Evolutionary conservation across 2,888 invertebrate species (phyloP).

Genomic region (Diadegma fenestrale): DNA sequence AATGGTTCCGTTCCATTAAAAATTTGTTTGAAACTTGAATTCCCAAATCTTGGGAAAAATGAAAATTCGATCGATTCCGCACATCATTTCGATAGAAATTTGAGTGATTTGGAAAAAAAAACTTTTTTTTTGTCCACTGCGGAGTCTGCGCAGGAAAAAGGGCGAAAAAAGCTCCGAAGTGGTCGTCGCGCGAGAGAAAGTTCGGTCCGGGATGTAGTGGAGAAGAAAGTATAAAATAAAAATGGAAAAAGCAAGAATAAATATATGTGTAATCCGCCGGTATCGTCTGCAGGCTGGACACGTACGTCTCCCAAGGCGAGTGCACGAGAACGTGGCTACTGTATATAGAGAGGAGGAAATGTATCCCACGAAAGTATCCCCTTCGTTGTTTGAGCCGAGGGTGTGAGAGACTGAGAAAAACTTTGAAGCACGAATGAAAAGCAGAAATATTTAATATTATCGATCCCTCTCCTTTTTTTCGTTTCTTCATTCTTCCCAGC

Average conservation of each 20-base stretch:
- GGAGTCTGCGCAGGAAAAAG: background rate
- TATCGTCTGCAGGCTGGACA: slow-evolving; percentile 63
- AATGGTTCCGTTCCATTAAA: too few species aligned
- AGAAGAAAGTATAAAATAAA: slow-evolving; percentile 70
- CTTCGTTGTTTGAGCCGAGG: slow-evolving; percentile 39
- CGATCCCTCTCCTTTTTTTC: background rate
- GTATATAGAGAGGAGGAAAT: slow-evolving; percentile 16
- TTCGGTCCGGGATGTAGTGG: slow-evolving; percentile 43
- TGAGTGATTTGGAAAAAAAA: background rate
- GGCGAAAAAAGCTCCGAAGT: slow-evolving; percentile 7
- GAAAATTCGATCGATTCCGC: too few species aligned
- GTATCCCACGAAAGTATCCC: slow-evolving; percentile 41
- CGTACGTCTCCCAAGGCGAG: slow-evolving; percentile 62
- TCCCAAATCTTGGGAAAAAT: too few species aligned
- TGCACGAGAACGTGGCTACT: slow-evolving; percentile 45
- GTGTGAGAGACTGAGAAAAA: slow-evolving; percentile 15
- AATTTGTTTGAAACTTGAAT: too few species aligned
- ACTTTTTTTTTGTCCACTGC: background rate
- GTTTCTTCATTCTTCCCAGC: background rate
- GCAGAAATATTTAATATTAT: slow-evolving; percentile 24
- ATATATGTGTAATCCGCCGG: slow-evolving; percentile 47
- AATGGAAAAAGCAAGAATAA: slow-evolving; percentile 66
- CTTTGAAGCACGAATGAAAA: slow-evolving; percentile 24
- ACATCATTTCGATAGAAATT: background rate
- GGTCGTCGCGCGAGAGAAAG: slow-evolving; percentile 23